Evolutionary conservation across 2,888 invertebrate genomes (phyloP).

Genomic region (Scaptodrosophila latifasciaeformis): DNA sequence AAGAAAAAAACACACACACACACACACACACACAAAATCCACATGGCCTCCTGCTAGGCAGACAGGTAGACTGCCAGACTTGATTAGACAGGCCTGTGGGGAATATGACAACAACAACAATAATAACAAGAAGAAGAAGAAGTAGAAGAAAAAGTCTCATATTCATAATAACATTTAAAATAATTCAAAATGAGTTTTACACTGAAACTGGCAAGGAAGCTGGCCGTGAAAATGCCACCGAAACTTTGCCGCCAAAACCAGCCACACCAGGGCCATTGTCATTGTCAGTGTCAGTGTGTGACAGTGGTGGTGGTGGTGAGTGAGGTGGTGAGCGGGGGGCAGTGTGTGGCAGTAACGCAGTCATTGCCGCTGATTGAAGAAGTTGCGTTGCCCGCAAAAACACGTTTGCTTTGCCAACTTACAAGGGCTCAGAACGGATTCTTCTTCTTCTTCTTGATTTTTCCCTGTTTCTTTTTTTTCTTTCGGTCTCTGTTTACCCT

Average conservation of each 20-base stretch:
- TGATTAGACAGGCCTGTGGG: no score
- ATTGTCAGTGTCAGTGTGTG: neutral
- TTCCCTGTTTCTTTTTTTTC: no score
- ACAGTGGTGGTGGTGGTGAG: neutral
- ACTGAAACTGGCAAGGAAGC: no score
- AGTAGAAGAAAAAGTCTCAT: constrained; percentile 32
- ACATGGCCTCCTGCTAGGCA: no score
- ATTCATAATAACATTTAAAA: constrained; percentile 52
- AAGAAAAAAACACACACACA: no score
- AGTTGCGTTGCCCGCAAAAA: neutral
- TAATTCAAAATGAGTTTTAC: constrained; percentile 35
- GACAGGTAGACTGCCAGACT: no score
- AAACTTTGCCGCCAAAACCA: no score
- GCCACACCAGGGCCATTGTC: no score
- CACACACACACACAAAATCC: no score
- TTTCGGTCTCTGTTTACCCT: no score
- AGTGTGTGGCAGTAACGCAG: neutral
- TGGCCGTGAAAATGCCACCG: no score
- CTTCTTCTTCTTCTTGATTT: neutral
- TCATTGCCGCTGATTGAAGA: neutral
- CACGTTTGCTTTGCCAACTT: neutral
- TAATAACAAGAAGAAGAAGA: no score
- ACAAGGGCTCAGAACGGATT: neutral
- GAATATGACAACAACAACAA: neutral
- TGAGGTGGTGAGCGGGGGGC: neutral